phyloP scores from a whole-genome alignment of 2,113 vertebrate genomes.

The Fulmarus glacialis region DNA sequence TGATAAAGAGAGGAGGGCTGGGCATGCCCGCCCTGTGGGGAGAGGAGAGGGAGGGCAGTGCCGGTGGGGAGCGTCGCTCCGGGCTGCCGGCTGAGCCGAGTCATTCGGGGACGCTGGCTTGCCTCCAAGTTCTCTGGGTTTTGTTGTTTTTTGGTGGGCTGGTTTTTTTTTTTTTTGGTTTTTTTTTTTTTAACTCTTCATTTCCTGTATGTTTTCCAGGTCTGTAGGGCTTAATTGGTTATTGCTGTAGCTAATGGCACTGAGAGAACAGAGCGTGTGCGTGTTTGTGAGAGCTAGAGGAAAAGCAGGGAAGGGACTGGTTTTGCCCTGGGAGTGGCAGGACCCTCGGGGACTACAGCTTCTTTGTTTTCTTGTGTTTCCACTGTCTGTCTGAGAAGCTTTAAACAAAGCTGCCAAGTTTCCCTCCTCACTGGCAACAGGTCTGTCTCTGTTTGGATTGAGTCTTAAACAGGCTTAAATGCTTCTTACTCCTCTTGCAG shows the following conservation, averaged over 20 bases:
- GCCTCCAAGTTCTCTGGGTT: not conserved
- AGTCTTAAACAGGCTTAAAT: not conserved
- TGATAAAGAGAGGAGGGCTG: not conserved
- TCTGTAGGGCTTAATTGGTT: slow-evolving; percentile 16
- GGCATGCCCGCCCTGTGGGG: not conserved
- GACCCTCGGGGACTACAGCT: not conserved
- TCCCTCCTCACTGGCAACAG: slow-evolving; percentile 35
- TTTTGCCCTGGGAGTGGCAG: slow-evolving; percentile 31
- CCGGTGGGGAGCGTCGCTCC: not conserved
- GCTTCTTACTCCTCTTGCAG: not conserved
- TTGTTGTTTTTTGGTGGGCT: not conserved
- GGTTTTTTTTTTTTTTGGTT: not conserved
- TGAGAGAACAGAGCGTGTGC: not conserved
- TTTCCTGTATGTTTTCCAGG: slow-evolving; percentile 62
- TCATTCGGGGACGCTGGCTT: slow-evolving; percentile 70
- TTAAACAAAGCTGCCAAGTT: slow-evolving; percentile 49
- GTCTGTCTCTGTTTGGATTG: not conserved
- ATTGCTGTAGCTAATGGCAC: not conserved
- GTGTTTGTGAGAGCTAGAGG: not conserved
- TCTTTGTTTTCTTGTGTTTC: slow-evolving; percentile 30
- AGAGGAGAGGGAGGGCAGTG: not conserved
- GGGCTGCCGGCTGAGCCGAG: slow-evolving; percentile 20
- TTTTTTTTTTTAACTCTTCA: slow-evolving; percentile 3
- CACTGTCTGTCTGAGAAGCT: slow-evolving; percentile 12
- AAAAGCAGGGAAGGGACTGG: not conserved